These are phyloP conservation scores for Bombylius discolor DNA, from an alignment of 2,888 invertebrate genomes.

Conservation along the genomic window DNA sequence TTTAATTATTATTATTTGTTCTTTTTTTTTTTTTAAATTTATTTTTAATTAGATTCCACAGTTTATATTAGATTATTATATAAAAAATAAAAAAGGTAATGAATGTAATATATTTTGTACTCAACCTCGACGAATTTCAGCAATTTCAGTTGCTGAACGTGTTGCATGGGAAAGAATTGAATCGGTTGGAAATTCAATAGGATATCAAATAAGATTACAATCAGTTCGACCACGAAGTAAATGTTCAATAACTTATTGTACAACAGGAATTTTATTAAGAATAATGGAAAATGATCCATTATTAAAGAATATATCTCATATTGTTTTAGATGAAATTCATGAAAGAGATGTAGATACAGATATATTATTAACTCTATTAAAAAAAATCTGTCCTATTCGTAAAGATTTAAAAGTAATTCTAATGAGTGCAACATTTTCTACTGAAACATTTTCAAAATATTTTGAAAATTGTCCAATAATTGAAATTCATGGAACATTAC, in stretches of 20 bases:
- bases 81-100: conserved; percentile 52
- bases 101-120: conserved; percentile 72
- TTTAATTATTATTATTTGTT: too few relatives aligned
- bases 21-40: neutral
- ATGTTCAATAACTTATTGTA: conserved; percentile 77
- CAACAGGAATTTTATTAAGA: conserved; percentile 76
- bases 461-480: conserved; percentile 59
- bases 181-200: conserved; percentile 53
- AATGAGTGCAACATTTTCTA: conserved; percentile 91
- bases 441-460: conserved; percentile 65
- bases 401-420: conserved; percentile 70
- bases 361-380: conserved; percentile 70
- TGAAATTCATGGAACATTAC: conserved; percentile 76
- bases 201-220: conserved; percentile 61
- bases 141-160: conserved; percentile 76
- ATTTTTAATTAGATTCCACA: conserved; percentile 52
- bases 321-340: conserved; percentile 88
- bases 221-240: conserved; percentile 41
- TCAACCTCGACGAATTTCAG: conserved; percentile 83
- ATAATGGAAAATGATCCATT: conserved; percentile 66
- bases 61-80: conserved; percentile 70
- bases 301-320: conserved; percentile 56
- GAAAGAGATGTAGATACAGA: conserved; percentile 78
- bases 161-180: conserved; percentile 79
- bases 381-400: conserved; percentile 43